Evolutionary conservation across 2,113 vertebrate genomes (phyloP).

Genomic region (Anguilla japonica): DNA sequence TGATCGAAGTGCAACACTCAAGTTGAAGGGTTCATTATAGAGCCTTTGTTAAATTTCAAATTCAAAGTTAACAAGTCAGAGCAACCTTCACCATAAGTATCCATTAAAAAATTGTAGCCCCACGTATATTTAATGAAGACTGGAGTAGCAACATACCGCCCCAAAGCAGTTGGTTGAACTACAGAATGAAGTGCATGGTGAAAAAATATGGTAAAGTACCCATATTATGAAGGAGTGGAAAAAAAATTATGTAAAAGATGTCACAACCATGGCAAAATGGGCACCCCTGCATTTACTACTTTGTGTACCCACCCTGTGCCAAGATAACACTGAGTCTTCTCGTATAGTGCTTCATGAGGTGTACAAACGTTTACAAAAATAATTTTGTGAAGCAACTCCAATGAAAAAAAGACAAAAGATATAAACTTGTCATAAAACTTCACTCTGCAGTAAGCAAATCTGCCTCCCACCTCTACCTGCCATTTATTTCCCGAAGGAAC

Average conservation of each 20-base stretch:
- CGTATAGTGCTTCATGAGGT: no score
- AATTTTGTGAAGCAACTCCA: background rate
- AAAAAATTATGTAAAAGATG: no score
- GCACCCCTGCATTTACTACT: no score
- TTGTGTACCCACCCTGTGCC: no score
- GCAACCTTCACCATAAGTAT: background rate
- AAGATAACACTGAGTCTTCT: no score
- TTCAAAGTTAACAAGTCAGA: background rate
- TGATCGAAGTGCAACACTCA: background rate
- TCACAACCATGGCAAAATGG: no score
- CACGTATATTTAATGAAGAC: background rate
- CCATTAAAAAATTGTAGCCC: background rate
- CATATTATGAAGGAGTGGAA: background rate
- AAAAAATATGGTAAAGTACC: background rate
- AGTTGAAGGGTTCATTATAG: background rate
- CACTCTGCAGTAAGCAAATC: constrained; percentile 36
- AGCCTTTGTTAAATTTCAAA: background rate
- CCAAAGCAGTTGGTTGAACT: background rate
- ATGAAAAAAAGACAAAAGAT: constrained; percentile 13
- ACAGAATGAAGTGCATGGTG: background rate
- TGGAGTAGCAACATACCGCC: background rate
- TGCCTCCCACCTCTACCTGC: constrained; percentile 21
- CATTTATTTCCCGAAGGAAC: constrained; percentile 24
- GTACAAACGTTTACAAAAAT: background rate
- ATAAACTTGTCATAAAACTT: constrained; percentile 34